Percentiles rank a stretch among this genome's conserved stretches.
Evolutionary conservation across 2,113 vertebrate species (phyloP).

Genomic region (Antechinus flavipes): DNA sequence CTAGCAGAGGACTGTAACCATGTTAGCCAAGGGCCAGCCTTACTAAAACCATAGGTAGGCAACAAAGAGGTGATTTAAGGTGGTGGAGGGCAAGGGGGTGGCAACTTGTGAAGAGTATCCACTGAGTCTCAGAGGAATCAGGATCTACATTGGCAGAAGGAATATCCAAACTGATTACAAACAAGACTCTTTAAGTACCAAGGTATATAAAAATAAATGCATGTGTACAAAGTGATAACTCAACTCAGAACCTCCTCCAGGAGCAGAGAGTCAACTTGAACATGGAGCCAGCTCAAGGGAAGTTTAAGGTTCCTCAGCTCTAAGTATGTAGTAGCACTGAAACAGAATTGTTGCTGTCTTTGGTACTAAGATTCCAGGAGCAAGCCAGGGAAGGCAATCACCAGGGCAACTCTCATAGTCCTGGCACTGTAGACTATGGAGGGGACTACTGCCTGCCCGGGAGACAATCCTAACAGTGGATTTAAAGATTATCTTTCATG

Average conservation of each 20-base stretch:
- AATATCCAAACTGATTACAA: not conserved
- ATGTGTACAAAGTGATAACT: not conserved
- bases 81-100: fast-evolving
- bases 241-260: not conserved
- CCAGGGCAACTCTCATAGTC: not conserved
- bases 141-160: not conserved
- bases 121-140: not conserved
- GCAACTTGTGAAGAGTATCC: not conserved
- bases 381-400: not conserved
- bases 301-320: not conserved
- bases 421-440: not conserved
- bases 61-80: not conserved
- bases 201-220: not conserved
- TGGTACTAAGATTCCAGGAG: not conserved
- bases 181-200: not conserved
- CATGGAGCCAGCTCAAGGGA: not conserved
- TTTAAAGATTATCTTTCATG: not conserved
- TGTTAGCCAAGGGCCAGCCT: not conserved
- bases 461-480: not conserved
- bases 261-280: not conserved
- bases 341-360: not conserved
- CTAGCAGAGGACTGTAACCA: not conserved
- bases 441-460: not conserved
- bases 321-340: not conserved
- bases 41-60: not conserved